phyloP scores from a whole-genome alignment of 2,888 invertebrate genomes.

The Hyles lineata region DNA sequence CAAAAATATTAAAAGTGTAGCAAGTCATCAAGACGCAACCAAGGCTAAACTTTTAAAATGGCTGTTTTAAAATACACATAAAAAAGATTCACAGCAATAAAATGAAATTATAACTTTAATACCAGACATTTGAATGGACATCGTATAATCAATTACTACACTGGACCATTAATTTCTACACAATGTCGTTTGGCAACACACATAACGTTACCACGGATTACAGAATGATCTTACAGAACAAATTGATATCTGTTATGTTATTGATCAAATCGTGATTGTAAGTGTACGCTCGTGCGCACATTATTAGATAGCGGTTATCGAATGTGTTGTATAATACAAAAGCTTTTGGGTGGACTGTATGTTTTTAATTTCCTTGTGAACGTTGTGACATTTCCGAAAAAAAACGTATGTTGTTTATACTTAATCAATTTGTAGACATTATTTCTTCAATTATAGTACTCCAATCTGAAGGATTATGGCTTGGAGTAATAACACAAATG shows the following conservation, averaged over 20 bases:
- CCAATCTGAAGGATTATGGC: too few relatives aligned
- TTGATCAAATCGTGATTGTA: conserved; percentile 70
- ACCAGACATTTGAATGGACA: conserved; percentile 5
- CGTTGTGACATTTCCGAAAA: not conserved
- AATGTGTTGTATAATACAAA: conserved; percentile 41
- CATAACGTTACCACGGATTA: conserved; percentile 45
- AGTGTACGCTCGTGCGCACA: conserved; percentile 73
- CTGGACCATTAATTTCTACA: conserved; percentile 45
- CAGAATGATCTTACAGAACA: conserved; percentile 63
- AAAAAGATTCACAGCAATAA: conserved; percentile 17
- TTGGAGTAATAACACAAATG: too few relatives aligned
- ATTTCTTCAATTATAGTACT: too few relatives aligned
- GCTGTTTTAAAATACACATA: not conserved
- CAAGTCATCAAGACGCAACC: not conserved
- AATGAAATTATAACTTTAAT: conserved; percentile 15
- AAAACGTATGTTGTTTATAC: too few relatives aligned
- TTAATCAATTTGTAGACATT: too few relatives aligned
- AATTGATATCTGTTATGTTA: conserved; percentile 58
- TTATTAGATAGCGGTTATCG: conserved; percentile 55
- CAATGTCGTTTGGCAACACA: conserved; percentile 66
- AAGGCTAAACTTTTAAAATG: not conserved
- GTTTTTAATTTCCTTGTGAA: conserved; percentile 1
- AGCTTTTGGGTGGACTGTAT: not conserved
- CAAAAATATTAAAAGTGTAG: not conserved
- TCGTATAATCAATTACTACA: conserved; percentile 48